Evolutionary conservation across 2,888 invertebrate species (phyloP), one percentile per base, ranked within the genome.

Genomic region (Polydrusus tereticollis): DNA sequence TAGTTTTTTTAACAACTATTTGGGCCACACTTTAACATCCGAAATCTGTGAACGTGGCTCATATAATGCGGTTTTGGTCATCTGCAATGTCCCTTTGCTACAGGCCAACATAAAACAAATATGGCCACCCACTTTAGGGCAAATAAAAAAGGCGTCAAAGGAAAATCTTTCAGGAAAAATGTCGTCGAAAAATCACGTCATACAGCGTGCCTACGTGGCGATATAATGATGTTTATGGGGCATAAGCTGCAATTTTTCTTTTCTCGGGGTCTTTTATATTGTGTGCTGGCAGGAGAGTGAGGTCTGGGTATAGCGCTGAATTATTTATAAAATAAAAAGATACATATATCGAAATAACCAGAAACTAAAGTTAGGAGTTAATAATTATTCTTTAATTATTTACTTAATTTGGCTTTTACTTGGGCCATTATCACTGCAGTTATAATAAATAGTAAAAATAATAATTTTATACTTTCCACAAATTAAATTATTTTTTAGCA

Each of bases 101-200:
- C 21, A 43, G 71, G 75, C 59, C 63, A 76, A 75, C 72, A 69
- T 80, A 79, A 77, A 77, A 75, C 60, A 23, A 16, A 60, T 41
- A 43, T 26, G 43, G 23, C 43, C 60, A 10, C n/a, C 64, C 77
- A 76, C 75, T 66, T 76, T 76, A 79, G 72, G 76, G 74, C 76
- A 71, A 73, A 63, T 62, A 69, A 73, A 63, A 69, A 66, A 41
- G 16, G 70, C 72, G 55, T 47, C 64, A 59, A 64, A 67, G 77
- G 77, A 77, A 78, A 72, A 78, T 77, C 73, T 75, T 73, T 69
- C 73, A 75, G 76, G 77, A 75, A 80, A 78, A 79, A 78, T 78
- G 72, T 77, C 77, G 14, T 55, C 72, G 73, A 72, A 75, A 80
- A 80, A 79, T 79, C 79, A 78, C 78, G 78, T 78, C 78, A 76